These are phyloP conservation scores for Quadroppia sp. DNA, from an alignment of 2,888 invertebrate genomes.

Conservation along the genomic window DNA sequence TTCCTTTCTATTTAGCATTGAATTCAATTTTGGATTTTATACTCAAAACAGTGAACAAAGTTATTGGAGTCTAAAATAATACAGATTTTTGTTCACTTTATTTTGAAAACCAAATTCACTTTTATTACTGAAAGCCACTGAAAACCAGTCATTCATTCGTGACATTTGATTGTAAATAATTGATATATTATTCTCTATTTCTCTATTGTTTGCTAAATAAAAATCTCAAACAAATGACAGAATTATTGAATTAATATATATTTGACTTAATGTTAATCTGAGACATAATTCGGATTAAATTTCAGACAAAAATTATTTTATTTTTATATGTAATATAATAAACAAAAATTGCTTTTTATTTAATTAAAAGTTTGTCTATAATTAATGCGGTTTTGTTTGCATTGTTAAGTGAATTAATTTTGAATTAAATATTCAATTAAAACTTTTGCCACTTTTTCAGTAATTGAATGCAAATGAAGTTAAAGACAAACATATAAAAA, in stretches of 20 bases:
- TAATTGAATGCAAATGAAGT: background rate
- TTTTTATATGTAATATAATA: too few relatives aligned
- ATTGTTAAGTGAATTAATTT: background rate
- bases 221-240: too few relatives aligned
- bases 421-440: constrained; percentile 6
- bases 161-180: background rate
- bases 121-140: background rate
- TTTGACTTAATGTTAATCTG: too few relatives aligned
- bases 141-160: background rate
- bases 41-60: background rate
- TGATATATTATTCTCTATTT: too few relatives aligned
- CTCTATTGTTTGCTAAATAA: too few relatives aligned
- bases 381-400: background rate
- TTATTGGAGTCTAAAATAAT: background rate
- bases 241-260: too few relatives aligned
- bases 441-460: background rate
- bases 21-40: background rate
- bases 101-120: background rate
- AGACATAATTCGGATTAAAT: too few relatives aligned
- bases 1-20: background rate
- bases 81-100: background rate
- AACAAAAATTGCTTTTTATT: too few relatives aligned
- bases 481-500: too few relatives aligned
- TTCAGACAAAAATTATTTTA: too few relatives aligned
- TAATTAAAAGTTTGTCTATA: background rate